phyloP scores from a whole-genome alignment of 2,797 vertebrate species.

The Rhinophrynus dorsalis region DNA sequence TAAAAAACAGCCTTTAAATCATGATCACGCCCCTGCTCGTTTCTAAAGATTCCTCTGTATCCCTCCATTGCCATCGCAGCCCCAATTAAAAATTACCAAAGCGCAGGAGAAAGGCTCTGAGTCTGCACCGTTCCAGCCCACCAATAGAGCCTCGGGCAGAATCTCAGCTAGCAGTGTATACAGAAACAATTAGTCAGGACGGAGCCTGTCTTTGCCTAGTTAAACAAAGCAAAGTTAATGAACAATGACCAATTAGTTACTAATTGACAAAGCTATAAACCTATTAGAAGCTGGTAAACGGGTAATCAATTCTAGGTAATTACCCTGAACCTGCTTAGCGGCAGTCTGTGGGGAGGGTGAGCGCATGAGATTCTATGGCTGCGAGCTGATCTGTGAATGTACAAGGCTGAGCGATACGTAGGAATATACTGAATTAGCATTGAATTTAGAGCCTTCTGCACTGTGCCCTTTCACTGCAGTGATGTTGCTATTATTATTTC shows the following conservation, averaged over 20 bases:
- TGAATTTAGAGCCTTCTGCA: too few species aligned
- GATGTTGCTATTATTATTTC: too few species aligned
- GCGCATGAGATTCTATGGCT: background rate
- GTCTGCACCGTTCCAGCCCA: constrained; percentile 12
- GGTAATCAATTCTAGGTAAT: constrained; percentile 55
- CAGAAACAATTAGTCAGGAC: constrained; percentile 47
- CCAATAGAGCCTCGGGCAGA: constrained; percentile 17
- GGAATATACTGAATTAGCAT: too few species aligned
- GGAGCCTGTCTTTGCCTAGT: constrained; percentile 50
- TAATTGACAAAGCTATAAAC: constrained; percentile 57
- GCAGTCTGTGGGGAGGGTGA: constrained; percentile 7
- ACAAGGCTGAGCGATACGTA: too few species aligned
- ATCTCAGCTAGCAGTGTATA: constrained; percentile 25
- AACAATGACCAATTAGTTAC: constrained; percentile 55
- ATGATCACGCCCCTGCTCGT: background rate
- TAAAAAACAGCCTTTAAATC: too few species aligned
- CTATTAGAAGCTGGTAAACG: constrained; percentile 54
- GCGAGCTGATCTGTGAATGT: background rate
- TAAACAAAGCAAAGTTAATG: constrained; percentile 56
- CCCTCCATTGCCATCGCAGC: background rate
- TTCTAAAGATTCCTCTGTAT: background rate
- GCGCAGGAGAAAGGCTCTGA: constrained; percentile 18
- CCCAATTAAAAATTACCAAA: constrained; percentile 42
- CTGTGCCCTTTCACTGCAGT: too few species aligned
- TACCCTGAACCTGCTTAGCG: constrained; percentile 49